Percentiles rank a stretch among this genome's conserved stretches.
Conservation (phyloP, 2,797 vertebrate species). For the Leptodactylus fallax region DNA sequence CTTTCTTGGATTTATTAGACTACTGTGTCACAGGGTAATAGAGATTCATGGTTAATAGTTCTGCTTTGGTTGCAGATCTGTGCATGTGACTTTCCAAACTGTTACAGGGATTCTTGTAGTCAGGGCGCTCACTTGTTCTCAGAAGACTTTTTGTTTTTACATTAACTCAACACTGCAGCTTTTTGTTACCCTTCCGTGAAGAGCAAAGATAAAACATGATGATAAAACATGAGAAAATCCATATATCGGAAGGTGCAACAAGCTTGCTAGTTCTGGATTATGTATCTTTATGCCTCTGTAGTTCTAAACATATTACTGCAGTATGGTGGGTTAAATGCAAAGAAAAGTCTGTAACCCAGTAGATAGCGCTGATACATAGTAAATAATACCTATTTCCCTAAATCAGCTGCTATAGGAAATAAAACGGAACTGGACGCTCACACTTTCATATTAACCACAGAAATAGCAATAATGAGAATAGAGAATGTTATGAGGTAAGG, state of each 20-base stretch:
- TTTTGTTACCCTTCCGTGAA: conserved; percentile 35
- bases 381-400: neutral
- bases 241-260: neutral
- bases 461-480: neutral
- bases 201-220: neutral
- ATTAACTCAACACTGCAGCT: conserved; percentile 27
- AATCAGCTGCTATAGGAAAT: neutral
- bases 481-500: neutral
- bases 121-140: neutral
- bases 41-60: conserved; percentile 25
- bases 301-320: conserved; percentile 45
- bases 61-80: conserved; percentile 31
- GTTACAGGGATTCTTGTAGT: conserved; percentile 8
- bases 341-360: neutral
- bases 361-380: neutral
- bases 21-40: conserved; percentile 36
- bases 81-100: conserved; percentile 20
- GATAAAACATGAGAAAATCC: conserved; percentile 18
- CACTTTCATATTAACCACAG: neutral
- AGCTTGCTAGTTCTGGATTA: neutral
- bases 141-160: conserved; percentile 25
- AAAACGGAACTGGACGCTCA: neutral
- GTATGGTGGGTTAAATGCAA: conserved; percentile 19
- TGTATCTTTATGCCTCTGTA: neutral
- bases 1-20: conserved; percentile 29